phyloP scores from a whole-genome alignment of 2,113 vertebrate species.

The Vidua macroura region DNA sequence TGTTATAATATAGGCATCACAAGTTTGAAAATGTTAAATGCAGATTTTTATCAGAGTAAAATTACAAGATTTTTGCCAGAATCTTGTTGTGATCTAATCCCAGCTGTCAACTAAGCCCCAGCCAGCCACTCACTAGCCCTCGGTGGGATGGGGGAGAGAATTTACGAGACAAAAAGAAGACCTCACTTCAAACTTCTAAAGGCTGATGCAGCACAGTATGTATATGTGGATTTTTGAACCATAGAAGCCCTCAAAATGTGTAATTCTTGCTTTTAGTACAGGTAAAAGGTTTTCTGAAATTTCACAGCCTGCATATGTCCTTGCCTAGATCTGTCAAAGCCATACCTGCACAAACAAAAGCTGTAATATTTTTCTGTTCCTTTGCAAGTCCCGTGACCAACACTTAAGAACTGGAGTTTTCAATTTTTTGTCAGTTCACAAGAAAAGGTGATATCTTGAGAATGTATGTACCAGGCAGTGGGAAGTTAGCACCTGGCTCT shows the following conservation, averaged over 20 bases:
- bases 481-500: neutral
- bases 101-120: neutral
- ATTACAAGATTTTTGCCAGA: neutral
- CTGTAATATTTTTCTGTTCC: neutral
- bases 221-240: neutral
- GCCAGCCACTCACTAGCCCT: neutral
- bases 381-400: neutral
- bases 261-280: neutral
- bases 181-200: neutral
- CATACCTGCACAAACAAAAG: neutral
- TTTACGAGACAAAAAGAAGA: neutral
- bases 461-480: neutral
- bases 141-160: neutral
- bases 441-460: neutral
- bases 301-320: rapidly evolving
- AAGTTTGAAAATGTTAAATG: neutral
- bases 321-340: neutral
- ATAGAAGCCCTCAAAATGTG: neutral
- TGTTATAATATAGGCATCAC: neutral
- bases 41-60: neutral
- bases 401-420: neutral
- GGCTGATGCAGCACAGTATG: rapidly evolving
- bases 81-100: neutral
- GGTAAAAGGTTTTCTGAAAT: neutral
- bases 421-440: neutral